A percentile compares a stretch with the other conserved stretches of the same genome.
phyloP scores from a whole-genome alignment of 1,140 invertebrate species.

The Chlorops oryzae region DNA sequence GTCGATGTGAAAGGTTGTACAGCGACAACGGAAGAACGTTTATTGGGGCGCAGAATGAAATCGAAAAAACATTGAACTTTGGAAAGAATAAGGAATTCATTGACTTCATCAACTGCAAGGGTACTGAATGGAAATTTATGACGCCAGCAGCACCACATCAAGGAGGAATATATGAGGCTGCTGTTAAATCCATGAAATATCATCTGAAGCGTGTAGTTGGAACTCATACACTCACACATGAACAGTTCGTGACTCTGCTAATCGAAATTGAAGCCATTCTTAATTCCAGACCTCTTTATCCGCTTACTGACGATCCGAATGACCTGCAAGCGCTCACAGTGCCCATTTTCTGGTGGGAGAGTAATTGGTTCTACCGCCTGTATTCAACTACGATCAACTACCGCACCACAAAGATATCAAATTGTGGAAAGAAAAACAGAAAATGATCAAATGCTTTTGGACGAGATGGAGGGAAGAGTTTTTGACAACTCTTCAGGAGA shows the following conservation, averaged over 20 bases:
- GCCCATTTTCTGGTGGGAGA: constrained; percentile 45
- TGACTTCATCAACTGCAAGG: too few relatives aligned
- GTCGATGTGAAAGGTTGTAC: too few relatives aligned
- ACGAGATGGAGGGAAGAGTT: too few relatives aligned
- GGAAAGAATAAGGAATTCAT: too few relatives aligned
- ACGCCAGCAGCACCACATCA: constrained; percentile 29
- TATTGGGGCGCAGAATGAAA: too few relatives aligned
- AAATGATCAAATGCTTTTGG: too few relatives aligned
- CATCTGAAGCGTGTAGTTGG: constrained; percentile 27
- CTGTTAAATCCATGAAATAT: constrained; percentile 31
- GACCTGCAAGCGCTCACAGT: constrained; percentile 36
- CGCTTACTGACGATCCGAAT: constrained; percentile 26
- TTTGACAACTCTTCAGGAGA: too few relatives aligned
- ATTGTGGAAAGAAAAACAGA: constrained; percentile 25
- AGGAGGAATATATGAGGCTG: constrained; percentile 32
- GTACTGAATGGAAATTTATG: constrained; percentile 28
- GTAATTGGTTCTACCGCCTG: constrained; percentile 20
- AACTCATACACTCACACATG: constrained; percentile 22
- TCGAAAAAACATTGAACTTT: too few relatives aligned
- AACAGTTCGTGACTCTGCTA: constrained; percentile 29
- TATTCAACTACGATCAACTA: constrained; percentile 2
- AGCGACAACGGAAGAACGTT: too few relatives aligned
- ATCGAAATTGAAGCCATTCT: constrained; percentile 30
- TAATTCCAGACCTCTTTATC: constrained; percentile 32
- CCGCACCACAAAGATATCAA: constrained; percentile 14